Evolutionary conservation across 2,888 invertebrate species (phyloP).

Genomic region (Mesochorus sp.): DNA sequence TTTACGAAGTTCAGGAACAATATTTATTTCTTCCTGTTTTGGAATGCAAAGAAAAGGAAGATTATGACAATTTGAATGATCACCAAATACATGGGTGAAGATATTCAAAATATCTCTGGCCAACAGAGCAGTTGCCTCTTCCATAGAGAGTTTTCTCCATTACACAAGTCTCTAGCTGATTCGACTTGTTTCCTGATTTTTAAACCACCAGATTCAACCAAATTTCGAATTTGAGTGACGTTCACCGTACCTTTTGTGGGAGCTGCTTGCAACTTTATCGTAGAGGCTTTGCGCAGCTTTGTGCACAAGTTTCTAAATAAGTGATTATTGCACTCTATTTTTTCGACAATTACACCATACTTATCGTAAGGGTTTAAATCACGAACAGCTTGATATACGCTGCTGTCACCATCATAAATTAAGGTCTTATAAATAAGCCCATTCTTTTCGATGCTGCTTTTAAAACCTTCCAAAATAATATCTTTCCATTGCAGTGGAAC

Average conservation of each 20-base stretch:
- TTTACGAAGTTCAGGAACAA: too few relatives aligned
- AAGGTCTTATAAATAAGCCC: slow-evolving; percentile 52
- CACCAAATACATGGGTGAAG: too few relatives aligned
- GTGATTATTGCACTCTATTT: slow-evolving; percentile 75
- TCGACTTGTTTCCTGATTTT: slow-evolving; percentile 35
- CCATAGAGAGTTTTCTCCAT: neutral
- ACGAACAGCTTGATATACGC: slow-evolving; percentile 69
- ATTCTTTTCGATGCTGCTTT: slow-evolving; percentile 21
- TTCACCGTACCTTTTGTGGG: neutral
- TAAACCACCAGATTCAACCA: slow-evolving; percentile 18
- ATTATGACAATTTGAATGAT: too few relatives aligned
- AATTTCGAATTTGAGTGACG: slow-evolving; percentile 16
- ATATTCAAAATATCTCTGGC: slow-evolving; percentile 60
- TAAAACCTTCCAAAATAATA: slow-evolving; percentile 38
- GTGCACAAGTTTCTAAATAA: slow-evolving; percentile 62
- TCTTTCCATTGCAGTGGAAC: slow-evolving; percentile 69
- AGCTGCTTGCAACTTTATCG: neutral
- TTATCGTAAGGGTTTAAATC: slow-evolving; percentile 67
- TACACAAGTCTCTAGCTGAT: neutral
- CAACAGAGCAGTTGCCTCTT: slow-evolving; percentile 3
- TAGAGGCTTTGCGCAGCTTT: slow-evolving; percentile 25
- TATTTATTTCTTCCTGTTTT: too few relatives aligned
- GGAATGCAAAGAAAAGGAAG: too few relatives aligned
- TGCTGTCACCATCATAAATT: slow-evolving; percentile 71
- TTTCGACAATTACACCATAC: slow-evolving; percentile 62